phyloP scores from a whole-genome alignment of 1,140 invertebrate species.

The Cydia fagiglandana region DNA sequence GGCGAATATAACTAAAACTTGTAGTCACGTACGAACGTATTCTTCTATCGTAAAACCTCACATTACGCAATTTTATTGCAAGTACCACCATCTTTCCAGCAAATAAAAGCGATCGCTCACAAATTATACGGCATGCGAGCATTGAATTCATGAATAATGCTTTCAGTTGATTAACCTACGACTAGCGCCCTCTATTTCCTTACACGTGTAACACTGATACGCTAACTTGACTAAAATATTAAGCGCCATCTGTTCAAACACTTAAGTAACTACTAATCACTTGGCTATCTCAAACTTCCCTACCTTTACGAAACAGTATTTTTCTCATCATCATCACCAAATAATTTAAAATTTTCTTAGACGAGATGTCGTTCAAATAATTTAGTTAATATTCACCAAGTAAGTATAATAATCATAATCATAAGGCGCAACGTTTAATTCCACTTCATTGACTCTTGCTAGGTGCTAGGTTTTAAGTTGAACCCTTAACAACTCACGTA shows the following conservation, averaged over 20 bases:
- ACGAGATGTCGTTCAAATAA: too few species aligned
- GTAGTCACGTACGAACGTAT: not conserved
- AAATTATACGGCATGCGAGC: constrained; percentile 25
- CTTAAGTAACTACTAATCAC: not conserved
- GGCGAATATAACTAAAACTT: not conserved
- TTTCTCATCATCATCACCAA: not conserved
- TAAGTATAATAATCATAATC: too few species aligned
- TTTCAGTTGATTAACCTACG: constrained; percentile 21
- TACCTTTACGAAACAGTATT: not conserved
- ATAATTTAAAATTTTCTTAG: too few species aligned
- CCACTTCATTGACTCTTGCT: constrained; percentile 2
- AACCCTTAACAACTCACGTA: too few species aligned
- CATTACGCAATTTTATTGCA: not conserved
- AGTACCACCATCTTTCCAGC: not conserved
- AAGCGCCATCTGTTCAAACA: not conserved
- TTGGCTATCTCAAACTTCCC: not conserved
- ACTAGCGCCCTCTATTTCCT: not conserved
- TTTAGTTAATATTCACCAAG: too few species aligned
- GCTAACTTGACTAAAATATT: not conserved
- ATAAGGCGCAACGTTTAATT: too few species aligned
- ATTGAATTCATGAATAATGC: constrained; percentile 29
- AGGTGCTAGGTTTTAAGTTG: too few species aligned
- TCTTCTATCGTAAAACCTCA: not conserved
- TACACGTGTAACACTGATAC: not conserved
- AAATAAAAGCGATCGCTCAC: constrained; percentile 20